phyloP scores from a whole-genome alignment of 2,113 vertebrate species.

The Redunca redunca region DNA sequence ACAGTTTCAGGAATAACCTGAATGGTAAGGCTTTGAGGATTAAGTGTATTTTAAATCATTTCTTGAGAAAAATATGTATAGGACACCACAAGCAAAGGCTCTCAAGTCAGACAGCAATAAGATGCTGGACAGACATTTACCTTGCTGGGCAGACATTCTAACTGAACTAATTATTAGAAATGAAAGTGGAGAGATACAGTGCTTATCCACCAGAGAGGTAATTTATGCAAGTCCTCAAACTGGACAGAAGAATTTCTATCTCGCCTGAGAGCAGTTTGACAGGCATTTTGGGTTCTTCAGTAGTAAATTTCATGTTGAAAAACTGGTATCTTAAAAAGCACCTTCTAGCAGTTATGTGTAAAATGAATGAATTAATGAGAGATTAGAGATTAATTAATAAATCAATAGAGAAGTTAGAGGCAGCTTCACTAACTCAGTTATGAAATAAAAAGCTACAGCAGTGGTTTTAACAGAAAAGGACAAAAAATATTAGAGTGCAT shows the following conservation, averaged over 20 bases:
- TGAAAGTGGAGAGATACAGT: background rate
- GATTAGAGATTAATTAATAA: background rate
- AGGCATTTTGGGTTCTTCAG: background rate
- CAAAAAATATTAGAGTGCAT: background rate
- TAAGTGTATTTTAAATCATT: background rate
- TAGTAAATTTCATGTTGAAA: background rate
- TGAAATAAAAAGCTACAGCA: background rate
- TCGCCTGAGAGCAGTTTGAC: background rate
- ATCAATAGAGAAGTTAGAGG: background rate
- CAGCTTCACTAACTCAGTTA: background rate
- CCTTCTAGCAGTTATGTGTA: background rate
- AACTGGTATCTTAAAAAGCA: background rate
- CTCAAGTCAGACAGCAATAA: background rate
- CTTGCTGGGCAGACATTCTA: background rate
- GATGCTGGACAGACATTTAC: background rate
- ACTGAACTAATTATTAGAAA: constrained; percentile 3
- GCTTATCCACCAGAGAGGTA: background rate
- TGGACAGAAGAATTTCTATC: background rate
- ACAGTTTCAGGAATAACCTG: background rate
- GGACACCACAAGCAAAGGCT: background rate
- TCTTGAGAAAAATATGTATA: background rate
- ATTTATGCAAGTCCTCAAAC: background rate
- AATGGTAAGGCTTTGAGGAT: background rate
- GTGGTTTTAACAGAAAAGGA: background rate
- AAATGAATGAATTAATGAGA: background rate